Percentiles rank a stretch among this genome's conserved stretches.
Conservation (phyloP, 2,888 invertebrate species). For the Lydus trimaculatus region DNA sequence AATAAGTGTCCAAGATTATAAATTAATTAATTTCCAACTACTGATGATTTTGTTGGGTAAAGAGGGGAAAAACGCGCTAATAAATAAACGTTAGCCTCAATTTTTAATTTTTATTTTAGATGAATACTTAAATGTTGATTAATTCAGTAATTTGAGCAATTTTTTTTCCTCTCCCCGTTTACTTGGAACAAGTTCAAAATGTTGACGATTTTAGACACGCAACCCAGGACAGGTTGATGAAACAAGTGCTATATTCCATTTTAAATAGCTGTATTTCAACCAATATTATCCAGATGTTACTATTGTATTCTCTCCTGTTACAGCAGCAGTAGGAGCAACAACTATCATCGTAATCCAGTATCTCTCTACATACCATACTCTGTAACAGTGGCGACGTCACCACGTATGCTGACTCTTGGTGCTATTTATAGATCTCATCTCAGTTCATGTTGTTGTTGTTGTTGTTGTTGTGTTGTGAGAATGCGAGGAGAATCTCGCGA, state of each 20-base stretch:
- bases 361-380: neutral
- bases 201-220: neutral
- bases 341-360: neutral
- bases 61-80: too few species aligned
- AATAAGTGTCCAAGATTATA: neutral
- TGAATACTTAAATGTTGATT: neutral
- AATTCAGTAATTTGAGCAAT: neutral
- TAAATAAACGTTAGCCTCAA: neutral
- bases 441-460: constrained; percentile 23
- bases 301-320: neutral
- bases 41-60: too few species aligned
- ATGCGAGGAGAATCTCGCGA: constrained; percentile 1
- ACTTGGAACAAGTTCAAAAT: neutral
- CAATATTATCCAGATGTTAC: neutral
- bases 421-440: constrained; percentile 42
- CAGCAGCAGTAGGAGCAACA: neutral
- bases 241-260: neutral
- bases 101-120: neutral
- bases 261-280: too few species aligned
- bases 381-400: constrained; percentile 35
- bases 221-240: neutral
- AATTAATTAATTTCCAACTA: neutral
- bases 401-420: constrained; percentile 31
- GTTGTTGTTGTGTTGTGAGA: neutral
- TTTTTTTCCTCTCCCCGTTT: neutral